phyloP scores from a whole-genome alignment of 2,888 invertebrate species.

The Agrotis clavis region DNA sequence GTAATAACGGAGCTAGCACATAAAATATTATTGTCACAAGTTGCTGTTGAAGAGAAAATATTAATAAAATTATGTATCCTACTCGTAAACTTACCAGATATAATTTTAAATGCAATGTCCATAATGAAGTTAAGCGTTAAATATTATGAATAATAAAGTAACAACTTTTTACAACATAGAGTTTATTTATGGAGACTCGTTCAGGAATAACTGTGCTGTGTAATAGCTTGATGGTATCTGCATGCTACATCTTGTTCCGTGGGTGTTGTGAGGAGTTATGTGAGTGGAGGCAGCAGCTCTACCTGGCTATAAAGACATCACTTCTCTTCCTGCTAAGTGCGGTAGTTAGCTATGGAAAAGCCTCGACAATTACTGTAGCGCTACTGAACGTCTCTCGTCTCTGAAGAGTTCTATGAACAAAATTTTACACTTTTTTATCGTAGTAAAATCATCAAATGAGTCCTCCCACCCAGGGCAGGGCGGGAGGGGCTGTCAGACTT shows the following conservation, averaged over 20 bases:
- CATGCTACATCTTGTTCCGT: constrained; percentile 39
- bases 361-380: neutral
- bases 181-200: constrained; percentile 35
- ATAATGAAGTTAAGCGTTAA: constrained; percentile 40
- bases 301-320: constrained; percentile 27
- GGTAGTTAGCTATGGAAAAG: neutral
- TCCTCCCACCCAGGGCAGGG: too few relatives aligned
- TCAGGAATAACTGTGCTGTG: constrained; percentile 43
- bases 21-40: constrained; percentile 39
- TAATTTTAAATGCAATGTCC: constrained; percentile 25
- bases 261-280: constrained; percentile 37
- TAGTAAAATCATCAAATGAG: too few relatives aligned
- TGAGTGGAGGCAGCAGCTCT: constrained; percentile 24
- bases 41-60: neutral
- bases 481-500: too few relatives aligned
- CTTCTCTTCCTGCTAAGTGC: neutral
- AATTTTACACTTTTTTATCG: too few relatives aligned
- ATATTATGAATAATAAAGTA: constrained; percentile 50
- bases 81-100: constrained; percentile 39
- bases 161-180: constrained; percentile 35
- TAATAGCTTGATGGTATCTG: constrained; percentile 44
- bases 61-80: constrained; percentile 42
- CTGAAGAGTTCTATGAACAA: neutral
- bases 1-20: constrained; percentile 33
- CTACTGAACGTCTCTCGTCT: neutral